These are phyloP conservation scores for Stegodyphus mimosarum DNA, from an alignment of 1,140 invertebrate genomes.

Conservation along the genomic window DNA sequence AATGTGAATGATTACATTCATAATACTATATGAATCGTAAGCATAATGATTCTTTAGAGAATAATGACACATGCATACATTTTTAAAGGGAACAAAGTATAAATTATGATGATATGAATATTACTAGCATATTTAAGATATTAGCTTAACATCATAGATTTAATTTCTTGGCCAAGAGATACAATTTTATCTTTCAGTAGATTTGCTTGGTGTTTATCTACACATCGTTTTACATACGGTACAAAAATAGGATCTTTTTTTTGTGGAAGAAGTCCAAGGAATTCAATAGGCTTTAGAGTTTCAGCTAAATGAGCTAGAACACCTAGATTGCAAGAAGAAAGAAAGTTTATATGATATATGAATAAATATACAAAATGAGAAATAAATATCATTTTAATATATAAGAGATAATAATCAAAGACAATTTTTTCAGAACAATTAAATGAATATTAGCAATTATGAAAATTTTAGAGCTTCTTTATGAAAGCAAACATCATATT, in stretches of 20 bases:
- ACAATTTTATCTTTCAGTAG: slow-evolving; percentile 56
- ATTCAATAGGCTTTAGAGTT: slow-evolving; percentile 21
- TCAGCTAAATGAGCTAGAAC: slow-evolving; percentile 50
- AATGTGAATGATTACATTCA: no score
- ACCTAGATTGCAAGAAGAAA: slow-evolving; percentile 13
- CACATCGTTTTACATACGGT: slow-evolving; percentile 43
- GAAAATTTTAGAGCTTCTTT: no score
- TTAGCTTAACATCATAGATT: slow-evolving; percentile 50
- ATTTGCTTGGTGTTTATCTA: slow-evolving; percentile 55
- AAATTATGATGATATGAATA: no score
- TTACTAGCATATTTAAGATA: no score
- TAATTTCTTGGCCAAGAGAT: slow-evolving; percentile 59
- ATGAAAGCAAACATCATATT: no score
- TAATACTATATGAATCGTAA: no score
- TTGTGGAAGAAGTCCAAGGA: slow-evolving; percentile 25
- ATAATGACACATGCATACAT: no score
- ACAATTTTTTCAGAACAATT: neutral
- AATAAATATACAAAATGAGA: neutral
- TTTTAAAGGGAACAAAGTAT: no score
- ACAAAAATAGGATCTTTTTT: slow-evolving; percentile 17
- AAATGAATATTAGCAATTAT: no score
- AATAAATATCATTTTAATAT: neutral
- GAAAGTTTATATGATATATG: neutral
- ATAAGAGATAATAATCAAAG: neutral
- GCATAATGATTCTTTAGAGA: no score